Evolutionary conservation across 2,888 invertebrate species (phyloP).

Genomic region (Drosophila nigritarsus): DNA sequence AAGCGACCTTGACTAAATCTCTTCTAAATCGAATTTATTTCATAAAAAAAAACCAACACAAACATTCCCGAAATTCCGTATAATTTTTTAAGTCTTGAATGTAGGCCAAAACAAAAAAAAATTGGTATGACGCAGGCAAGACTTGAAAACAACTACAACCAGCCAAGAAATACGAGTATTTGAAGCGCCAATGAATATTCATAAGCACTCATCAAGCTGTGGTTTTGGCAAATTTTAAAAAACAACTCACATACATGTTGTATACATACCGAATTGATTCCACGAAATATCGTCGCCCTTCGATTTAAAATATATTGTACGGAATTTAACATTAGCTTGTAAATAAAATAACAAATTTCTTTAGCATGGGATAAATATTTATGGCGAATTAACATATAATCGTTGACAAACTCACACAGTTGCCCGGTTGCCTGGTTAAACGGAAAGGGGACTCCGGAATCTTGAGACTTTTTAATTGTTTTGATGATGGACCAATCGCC

Average conservation of each 20-base stretch:
- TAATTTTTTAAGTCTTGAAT: constrained; percentile 30
- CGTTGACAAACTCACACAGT: constrained; percentile 19
- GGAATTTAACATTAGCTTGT: constrained; percentile 48
- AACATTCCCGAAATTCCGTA: constrained; percentile 13
- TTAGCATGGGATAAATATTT: constrained; percentile 51
- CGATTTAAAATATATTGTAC: constrained; percentile 32
- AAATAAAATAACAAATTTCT: constrained; percentile 52
- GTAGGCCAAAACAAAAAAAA: constrained; percentile 50
- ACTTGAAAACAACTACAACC: constrained; percentile 18
- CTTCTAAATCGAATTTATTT: background rate
- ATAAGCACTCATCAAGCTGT: constrained; percentile 35
- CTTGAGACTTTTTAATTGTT: constrained; percentile 66
- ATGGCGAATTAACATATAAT: constrained; percentile 52
- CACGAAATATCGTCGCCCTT: constrained; percentile 40
- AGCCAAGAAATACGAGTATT: constrained; percentile 27
- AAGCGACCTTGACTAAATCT: background rate
- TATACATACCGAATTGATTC: constrained; percentile 10
- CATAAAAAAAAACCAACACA: background rate
- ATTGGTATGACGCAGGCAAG: constrained; percentile 21
- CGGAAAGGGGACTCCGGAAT: constrained; percentile 24
- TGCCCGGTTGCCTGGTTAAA: constrained; percentile 19
- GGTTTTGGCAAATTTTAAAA: constrained; percentile 30
- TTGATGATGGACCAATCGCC: constrained; percentile 57
- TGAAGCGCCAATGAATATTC: constrained; percentile 71
- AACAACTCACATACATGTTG: constrained; percentile 20